Base-by-base conservation (phyloP, 2,797 vertebrate genomes). In the Buphagus erythrorhynchus region DNA sequence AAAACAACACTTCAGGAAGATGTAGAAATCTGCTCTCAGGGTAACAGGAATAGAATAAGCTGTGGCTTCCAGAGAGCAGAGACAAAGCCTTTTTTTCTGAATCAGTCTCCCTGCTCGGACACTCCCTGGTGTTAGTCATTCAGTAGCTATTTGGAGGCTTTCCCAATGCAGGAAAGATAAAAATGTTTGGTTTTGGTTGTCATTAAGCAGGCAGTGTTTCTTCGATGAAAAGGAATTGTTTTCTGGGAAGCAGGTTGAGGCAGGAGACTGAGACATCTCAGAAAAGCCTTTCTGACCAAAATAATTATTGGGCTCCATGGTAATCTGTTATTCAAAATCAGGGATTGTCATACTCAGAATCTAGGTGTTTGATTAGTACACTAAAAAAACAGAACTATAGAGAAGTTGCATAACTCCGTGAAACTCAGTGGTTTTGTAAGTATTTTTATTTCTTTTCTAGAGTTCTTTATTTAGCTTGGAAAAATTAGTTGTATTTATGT, bases 81-180 rank as follows among this genome's bases (percentile, higher is more conserved):
- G 54, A 63, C 46, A 88, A 81, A 78, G 36, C 24, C n/a, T 55
- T 88, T 77, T 86, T 36, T 90, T 67, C 40, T 52, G 16, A 73
- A 74, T 92, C 46, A 67, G 5, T 57, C 57, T 82, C 10, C 17
- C 24, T 86, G n/a, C 71, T 77, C 0, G 1, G 84, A 38, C 86
- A 67, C 74, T 93, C 87, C 82, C 82, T 91, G 48, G 48, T 58
- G 85, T 90, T 83, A 86, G 45, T 96, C 48, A 93, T 90, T 93
- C 16, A 2, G 28, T 33, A 90, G 82, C 57, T 95, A 80, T 94
- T 95, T 90, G 80, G 80, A 93, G 51, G 48, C 63, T 81, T 92
- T 92, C 77, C 75, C 9, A 16, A 9, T 86, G 54, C 2, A 28
- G 35, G 62, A 76, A 78, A 84, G 73, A 92, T 84, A 86, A 81